A percentile compares a stretch with the other conserved stretches of the same genome.
These are phyloP conservation scores for Lepetodrilus schrolli DNA, from an alignment of 2,888 invertebrate species.

Conservation along the genomic window DNA sequence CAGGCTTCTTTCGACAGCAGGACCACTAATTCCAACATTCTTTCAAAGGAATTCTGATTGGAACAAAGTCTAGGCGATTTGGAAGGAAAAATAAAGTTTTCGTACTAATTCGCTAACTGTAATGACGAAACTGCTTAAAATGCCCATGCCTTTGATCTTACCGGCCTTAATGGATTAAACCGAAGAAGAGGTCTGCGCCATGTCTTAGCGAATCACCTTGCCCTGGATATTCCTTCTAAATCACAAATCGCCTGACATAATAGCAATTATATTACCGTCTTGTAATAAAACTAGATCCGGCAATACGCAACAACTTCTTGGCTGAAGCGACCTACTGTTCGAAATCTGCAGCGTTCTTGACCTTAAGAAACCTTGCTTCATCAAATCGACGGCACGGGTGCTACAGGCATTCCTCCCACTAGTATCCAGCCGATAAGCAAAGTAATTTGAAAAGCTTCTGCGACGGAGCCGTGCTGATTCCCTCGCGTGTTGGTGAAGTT, in stretches of 20 bases:
- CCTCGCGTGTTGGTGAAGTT: too few species aligned
- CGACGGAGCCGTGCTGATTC: too few species aligned
- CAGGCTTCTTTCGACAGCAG: constrained; percentile 8
- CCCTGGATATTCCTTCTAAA: constrained; percentile 2
- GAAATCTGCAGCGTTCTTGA: background rate
- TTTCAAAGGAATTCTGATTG: constrained; percentile 11
- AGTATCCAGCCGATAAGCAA: too few species aligned
- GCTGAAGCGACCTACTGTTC: background rate
- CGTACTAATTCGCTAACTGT: constrained; percentile 25
- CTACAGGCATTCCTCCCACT: too few species aligned
- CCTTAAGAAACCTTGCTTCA: background rate
- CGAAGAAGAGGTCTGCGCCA: background rate
- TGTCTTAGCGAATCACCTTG: constrained; percentile 14
- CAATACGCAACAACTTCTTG: background rate
- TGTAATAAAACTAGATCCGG: constrained; percentile 7
- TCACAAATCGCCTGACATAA: constrained; percentile 15
- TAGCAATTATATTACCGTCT: constrained; percentile 6
- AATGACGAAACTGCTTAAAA: background rate
- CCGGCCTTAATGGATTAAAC: constrained; percentile 25
- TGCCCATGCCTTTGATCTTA: constrained; percentile 20
- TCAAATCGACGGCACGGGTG: constrained; percentile 6
- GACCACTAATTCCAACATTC: background rate
- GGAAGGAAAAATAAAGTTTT: constrained; percentile 21
- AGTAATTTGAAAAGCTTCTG: too few species aligned
- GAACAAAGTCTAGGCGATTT: constrained; percentile 17